Evolutionary conservation across 2,113 vertebrate genomes (phyloP), one percentile per base, ranked within the genome.

Genomic region (Hippocampus barbouri): DNA sequence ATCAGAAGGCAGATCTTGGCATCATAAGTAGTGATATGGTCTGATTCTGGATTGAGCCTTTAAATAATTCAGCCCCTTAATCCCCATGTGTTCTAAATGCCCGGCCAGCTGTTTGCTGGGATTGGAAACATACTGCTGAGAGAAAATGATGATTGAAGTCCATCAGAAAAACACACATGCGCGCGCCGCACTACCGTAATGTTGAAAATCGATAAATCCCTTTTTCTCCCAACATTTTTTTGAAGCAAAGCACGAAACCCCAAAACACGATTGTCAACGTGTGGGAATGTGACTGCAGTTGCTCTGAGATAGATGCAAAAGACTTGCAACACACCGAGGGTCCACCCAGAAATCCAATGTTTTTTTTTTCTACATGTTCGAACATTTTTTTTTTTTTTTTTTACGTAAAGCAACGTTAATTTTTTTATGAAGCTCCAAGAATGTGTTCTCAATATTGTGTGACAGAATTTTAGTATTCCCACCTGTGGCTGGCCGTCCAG

Each of bases 111-210:
- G 92, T 88, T 84, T 83, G 78, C 72, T 63, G 71, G 90, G 91
- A 93, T 91, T 91, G 90, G 81, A 89, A 91, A 82, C 92, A 91
- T 90, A 91, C 83, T 91, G 90, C 84, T 81, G 70, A 85, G 80
- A 87, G 87, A 88, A 84, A 84, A 62, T 80, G 81, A 86, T 88
- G 88, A 90, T 89, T 30, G 59, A 61, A 61, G 59, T 34, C 59
- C 27, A 18, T 30, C 16, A 16, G 59, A 61, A 30, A 61, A 8
- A 64, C 30, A 62, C 16, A 64, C 34, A 6, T 9, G 20, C 16
- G 8, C 76, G 14, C 80, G 76, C 73, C 41, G 7, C 25, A 34
- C 11, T 66, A 34, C 9, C 59, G 61, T n/a, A 30, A 65, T 59
- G 40, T 62, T 30, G 43, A 77, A 74, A 25, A 71, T 65, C n/a